Base-by-base conservation (phyloP, 2,888 invertebrate genomes). In the Pollenia griseotomentosa region DNA sequence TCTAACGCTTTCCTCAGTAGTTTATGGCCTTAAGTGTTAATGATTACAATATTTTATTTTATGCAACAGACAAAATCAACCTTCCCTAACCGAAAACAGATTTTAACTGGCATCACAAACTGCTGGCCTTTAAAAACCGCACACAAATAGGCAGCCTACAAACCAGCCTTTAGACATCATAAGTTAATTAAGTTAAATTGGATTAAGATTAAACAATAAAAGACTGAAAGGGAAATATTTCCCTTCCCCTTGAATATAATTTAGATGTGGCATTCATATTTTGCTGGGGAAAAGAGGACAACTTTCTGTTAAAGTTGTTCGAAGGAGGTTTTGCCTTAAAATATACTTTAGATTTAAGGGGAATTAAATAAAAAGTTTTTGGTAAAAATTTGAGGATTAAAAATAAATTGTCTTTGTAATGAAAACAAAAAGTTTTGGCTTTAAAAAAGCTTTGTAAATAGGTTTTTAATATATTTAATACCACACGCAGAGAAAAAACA, bases 171-270 rank as follows among this genome's bases (percentile, higher is more conserved):
- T 57, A 79, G 68, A 65, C 78, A 84, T 79, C 86, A 88, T 82
- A 89, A 90, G 90, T 90, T 90, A 91, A 91, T 91, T 91, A 91
- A 89, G 89, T 90, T 91, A 89, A 91, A 91, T 91, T 91, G 90
- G 90, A 90, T 91, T 90, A 89, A 90, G 89, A 91, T 90, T 89
- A 90, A 87, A 90, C 82, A 88, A 88, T 88, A 44, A 61, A 11
- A 48, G 61, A 44, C 16, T 16, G n/a, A n/a, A 42, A 70, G 40
- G 19, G 14, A 70, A 70, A 7, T 8, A 33, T 14, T 40, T 61
- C 8, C n/a, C 23, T 33, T n/a, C 8, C 8, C 1, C 12, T 57
- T 57, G 57, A 0, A 11, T 19, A 19, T 11, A 57, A 57, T 57
- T 11, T 33, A 6, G 1, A 33, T 33, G 33, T 33, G 33, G 33